Base-by-base conservation (phyloP, 2,113 vertebrate genomes). In the Deroptyus accipitrinus region DNA sequence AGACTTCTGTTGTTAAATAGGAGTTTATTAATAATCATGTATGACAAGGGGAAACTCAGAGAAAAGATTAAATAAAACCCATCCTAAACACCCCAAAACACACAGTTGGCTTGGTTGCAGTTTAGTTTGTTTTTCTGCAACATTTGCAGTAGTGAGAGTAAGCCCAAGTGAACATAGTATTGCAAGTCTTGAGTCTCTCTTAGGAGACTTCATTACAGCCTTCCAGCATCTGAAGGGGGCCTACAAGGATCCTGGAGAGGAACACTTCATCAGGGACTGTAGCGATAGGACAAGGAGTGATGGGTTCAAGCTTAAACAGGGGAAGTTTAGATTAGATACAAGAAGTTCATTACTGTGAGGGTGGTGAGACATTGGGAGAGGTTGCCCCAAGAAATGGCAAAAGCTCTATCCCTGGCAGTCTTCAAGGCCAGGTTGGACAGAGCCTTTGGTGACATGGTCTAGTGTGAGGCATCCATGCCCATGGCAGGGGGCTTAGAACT, bases 51-150 rank as follows among this genome's bases (percentile, higher is more conserved):
- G 11, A 59, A 68, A 35, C 17, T 37, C 2, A 3, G 42, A 79
- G 22, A 70, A 62, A 7, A 55, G 7, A 4, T 14, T 61, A 66
- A 59, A 33, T 33, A 52, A 83, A 89, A 48, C 6, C 4, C 12
- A 33, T 22, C 14, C 31, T 64, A 17, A 39, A 13, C 0, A 31
- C 3, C 3, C 4, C 4, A 1, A 33, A 48, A 62, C 12, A 0
- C 25, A 48, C 9, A 16, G 7, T 5, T 78, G 17, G 3, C 19
- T 67, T 41, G 19, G 19, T 54, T 75, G 59, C 61, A 15, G 30
- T 46, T 76, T 39, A 48, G 5, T 25, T 62, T 6, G 1, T 42
- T 88, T 54, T 35, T 42, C 52, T 73, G 39, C 23, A 73, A 22
- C 6, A 11, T 54, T 63, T 92, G 23, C 51, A 70, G 48, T 28